Percentiles rank a stretch among this genome's conserved stretches.
These are phyloP conservation scores for Dendroctonus ponderosae DNA, from an alignment of 1,140 invertebrate species.

Conservation along the genomic window DNA sequence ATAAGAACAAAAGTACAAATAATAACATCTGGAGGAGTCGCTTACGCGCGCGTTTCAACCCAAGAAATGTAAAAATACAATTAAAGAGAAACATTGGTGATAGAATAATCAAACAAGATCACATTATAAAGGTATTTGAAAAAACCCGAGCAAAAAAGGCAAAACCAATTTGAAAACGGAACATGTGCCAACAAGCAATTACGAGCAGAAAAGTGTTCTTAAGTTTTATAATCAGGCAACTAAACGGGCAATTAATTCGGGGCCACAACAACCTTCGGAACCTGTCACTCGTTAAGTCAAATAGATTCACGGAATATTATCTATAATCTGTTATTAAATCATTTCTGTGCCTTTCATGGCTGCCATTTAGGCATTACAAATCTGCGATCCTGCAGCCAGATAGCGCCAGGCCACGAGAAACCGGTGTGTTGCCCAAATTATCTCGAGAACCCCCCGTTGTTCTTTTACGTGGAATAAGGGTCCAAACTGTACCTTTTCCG, in stretches of 20 bases:
- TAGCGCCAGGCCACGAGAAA: constrained; percentile 18
- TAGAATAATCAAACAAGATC: too few relatives aligned
- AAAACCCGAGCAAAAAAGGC: too few relatives aligned
- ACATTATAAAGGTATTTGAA: too few relatives aligned
- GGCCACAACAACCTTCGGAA: constrained; percentile 10
- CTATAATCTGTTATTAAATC: constrained; percentile 34
- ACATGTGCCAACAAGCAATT: constrained; percentile 19
- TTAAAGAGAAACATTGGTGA: too few relatives aligned
- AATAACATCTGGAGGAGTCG: too few relatives aligned
- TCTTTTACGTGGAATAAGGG: constrained; percentile 27
- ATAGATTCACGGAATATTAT: constrained; percentile 33
- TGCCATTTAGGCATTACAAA: constrained; percentile 31
- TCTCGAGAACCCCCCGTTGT: constrained; percentile 17
- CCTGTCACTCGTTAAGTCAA: constrained; percentile 32
- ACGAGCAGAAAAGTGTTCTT: constrained; percentile 8
- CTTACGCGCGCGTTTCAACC: too few relatives aligned
- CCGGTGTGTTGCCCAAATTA: constrained; percentile 26
- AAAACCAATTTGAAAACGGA: not conserved
- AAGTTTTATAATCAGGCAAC: constrained; percentile 11
- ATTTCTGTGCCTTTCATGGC: constrained; percentile 31
- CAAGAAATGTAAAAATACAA: too few relatives aligned
- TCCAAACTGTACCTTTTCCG: not conserved
- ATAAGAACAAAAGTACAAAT: too few relatives aligned
- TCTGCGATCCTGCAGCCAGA: constrained; percentile 27
- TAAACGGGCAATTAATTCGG: constrained; percentile 25